These are phyloP conservation scores for Argyresthia goedartella DNA, from an alignment of 2,888 invertebrate genomes.

Conservation along the genomic window DNA sequence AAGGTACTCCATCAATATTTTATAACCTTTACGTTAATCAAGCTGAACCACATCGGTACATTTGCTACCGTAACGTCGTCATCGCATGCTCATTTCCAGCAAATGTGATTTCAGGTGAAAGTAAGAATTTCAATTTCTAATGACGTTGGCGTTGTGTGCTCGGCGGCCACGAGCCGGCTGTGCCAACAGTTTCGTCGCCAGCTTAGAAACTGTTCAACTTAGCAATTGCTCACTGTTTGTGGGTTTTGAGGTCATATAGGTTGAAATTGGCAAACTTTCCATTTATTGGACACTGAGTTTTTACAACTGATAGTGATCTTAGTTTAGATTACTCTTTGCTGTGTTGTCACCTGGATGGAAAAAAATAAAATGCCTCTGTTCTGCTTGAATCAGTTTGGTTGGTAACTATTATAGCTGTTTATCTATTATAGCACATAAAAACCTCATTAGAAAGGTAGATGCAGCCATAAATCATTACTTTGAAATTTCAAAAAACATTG, in stretches of 20 bases:
- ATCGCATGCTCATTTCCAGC: slow-evolving; percentile 15
- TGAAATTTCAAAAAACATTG: no score
- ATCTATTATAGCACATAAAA: neutral
- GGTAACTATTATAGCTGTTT: neutral
- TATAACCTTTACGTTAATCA: no score
- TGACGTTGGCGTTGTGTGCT: slow-evolving; percentile 54
- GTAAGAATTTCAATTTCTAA: slow-evolving; percentile 58
- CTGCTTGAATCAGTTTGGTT: neutral
- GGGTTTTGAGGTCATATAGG: slow-evolving; percentile 6
- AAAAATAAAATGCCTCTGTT: neutral
- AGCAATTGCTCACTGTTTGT: neutral
- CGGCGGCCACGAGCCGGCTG: slow-evolving; percentile 27
- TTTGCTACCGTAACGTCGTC: slow-evolving; percentile 30
- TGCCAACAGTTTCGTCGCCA: slow-evolving; percentile 7
- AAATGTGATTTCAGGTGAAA: slow-evolving; percentile 53
- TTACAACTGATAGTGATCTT: no score
- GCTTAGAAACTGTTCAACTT: neutral
- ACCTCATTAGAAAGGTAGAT: no score
- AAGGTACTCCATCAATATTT: slow-evolving; percentile 27
- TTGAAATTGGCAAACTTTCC: slow-evolving; percentile 1
- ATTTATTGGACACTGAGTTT: neutral
- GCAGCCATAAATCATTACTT: no score
- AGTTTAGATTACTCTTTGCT: neutral
- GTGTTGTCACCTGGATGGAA: neutral
- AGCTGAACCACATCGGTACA: neutral